These are phyloP conservation scores for Lucilia sericata DNA, from an alignment of 1,140 invertebrate genomes.

Conservation along the genomic window DNA sequence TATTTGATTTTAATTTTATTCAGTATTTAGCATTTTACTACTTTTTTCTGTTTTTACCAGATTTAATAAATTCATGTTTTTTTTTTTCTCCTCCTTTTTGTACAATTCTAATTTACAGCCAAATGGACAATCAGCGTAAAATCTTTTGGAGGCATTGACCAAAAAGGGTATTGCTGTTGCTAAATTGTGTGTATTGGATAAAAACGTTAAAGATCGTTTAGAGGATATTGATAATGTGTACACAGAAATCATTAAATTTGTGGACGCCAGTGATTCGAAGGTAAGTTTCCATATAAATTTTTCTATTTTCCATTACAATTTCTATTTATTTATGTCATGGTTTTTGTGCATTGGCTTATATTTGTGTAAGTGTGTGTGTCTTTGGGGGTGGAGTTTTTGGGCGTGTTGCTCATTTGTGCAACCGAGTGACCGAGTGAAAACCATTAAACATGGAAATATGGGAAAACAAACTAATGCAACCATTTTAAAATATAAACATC, in stretches of 20 bases:
- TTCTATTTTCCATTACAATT: not conserved
- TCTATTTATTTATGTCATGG: not conserved
- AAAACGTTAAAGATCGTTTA: slow-evolving; percentile 66
- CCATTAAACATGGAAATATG: not conserved
- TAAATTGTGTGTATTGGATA: slow-evolving; percentile 72
- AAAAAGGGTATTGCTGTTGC: slow-evolving; percentile 81
- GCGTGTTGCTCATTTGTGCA: not conserved
- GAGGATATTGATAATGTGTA: slow-evolving; percentile 76
- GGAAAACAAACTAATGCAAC: not conserved
- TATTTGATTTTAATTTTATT: slow-evolving; percentile 4
- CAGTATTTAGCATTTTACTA: too few relatives aligned
- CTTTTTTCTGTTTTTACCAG: too few relatives aligned
- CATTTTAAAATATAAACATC: not conserved
- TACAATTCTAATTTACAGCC: slow-evolving; percentile 68
- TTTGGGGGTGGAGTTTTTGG: not conserved
- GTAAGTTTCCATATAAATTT: slow-evolving; percentile 68
- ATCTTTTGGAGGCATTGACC: slow-evolving; percentile 81
- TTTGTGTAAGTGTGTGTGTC: not conserved
- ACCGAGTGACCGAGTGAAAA: not conserved
- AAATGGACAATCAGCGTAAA: slow-evolving; percentile 87
- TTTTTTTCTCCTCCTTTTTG: not conserved
- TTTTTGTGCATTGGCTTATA: not conserved
- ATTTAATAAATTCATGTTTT: not conserved
- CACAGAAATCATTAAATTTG: slow-evolving; percentile 81
- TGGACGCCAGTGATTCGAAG: slow-evolving; percentile 83